phyloP scores from a whole-genome alignment of 2,888 invertebrate species.

The Plebejus anna region DNA sequence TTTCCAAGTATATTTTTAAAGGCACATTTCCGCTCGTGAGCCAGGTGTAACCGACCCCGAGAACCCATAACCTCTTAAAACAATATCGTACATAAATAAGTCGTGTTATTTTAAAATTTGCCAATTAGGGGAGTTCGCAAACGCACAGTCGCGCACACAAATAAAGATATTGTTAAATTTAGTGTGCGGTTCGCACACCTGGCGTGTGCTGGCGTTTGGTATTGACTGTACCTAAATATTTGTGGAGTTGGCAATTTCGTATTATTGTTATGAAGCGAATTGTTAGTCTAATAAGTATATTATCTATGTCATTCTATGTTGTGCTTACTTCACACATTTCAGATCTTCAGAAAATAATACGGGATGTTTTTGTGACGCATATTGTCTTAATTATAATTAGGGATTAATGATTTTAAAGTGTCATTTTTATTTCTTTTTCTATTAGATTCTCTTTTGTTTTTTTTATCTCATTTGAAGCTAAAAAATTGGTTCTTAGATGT shows the following conservation, averaged over 20 bases:
- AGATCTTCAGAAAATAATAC: background rate
- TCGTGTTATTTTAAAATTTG: constrained; percentile 60
- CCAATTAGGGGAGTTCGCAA: constrained; percentile 55
- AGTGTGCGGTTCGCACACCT: constrained; percentile 75
- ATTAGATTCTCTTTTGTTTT: too few relatives aligned
- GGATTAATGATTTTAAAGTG: too few relatives aligned
- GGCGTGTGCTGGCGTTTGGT: constrained; percentile 60
- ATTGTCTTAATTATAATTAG: too few relatives aligned
- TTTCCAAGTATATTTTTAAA: constrained; percentile 28
- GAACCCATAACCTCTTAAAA: constrained; percentile 40
- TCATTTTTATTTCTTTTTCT: too few relatives aligned
- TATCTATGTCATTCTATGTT: background rate
- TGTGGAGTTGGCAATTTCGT: constrained; percentile 46
- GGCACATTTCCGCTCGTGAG: constrained; percentile 31
- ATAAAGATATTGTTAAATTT: constrained; percentile 76
- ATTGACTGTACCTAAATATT: constrained; percentile 58
- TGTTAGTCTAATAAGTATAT: background rate
- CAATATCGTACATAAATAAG: constrained; percentile 49
- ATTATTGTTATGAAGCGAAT: background rate
- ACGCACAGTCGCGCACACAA: constrained; percentile 70
- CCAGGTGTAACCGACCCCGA: constrained; percentile 39
- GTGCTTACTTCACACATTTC: background rate
- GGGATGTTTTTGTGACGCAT: background rate
- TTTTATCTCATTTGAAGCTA: too few relatives aligned
- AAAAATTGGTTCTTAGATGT: too few relatives aligned